Conservation (phyloP, 2,797 vertebrate genomes). For the Rhinogobio ventralis region DNA sequence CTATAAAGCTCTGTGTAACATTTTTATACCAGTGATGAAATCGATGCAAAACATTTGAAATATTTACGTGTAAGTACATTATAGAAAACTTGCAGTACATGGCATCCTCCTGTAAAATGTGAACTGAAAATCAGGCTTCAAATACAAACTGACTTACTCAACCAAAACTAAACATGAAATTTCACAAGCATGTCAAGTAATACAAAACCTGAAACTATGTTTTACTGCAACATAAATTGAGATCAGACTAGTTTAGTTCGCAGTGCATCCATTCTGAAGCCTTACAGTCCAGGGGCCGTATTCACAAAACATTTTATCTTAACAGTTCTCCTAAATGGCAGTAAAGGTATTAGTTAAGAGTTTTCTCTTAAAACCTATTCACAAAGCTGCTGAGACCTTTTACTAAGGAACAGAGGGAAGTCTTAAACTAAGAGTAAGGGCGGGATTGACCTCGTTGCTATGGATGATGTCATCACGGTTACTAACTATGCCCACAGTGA, state of each 20-base stretch:
- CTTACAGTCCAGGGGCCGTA: background rate
- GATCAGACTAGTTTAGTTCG: background rate
- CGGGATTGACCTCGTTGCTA: too few species aligned
- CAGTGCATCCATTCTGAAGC: background rate
- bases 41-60: constrained; percentile 15
- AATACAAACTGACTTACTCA: background rate
- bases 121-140: background rate
- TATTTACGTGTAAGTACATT: constrained; percentile 2
- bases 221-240: background rate
- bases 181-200: background rate
- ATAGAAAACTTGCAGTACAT: background rate
- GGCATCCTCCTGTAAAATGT: background rate
- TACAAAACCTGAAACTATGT: background rate
- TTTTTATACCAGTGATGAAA: constrained; percentile 29
- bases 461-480: too few species aligned
- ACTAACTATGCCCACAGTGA: too few species aligned
- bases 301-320: too few species aligned
- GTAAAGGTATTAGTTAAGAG: too few species aligned
- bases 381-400: too few species aligned
- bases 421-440: too few species aligned
- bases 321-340: too few species aligned
- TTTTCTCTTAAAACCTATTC: too few species aligned
- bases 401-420: too few species aligned
- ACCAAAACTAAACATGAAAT: background rate
- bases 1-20: background rate